Percentiles rank a stretch among this genome's conserved stretches.
phyloP scores from a whole-genome alignment of 35 echinoderm and acorn worm genomes.

The Apostichopus japonicus region DNA sequence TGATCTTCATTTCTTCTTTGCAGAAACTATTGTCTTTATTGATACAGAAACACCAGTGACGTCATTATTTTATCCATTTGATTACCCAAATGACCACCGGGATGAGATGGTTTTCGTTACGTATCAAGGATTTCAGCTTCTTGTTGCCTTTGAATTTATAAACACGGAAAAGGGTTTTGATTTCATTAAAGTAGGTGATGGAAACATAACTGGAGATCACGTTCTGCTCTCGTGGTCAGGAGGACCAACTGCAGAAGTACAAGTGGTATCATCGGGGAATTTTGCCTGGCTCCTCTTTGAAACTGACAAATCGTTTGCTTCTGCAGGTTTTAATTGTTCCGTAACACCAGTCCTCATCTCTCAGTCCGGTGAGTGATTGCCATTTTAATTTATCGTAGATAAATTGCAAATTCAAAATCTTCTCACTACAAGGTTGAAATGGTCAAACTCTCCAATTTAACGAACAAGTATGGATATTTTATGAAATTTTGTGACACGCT shows the following conservation, averaged over 20 bases:
- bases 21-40: background rate
- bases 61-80: background rate
- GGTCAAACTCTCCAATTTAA: too few species aligned
- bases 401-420: too few species aligned
- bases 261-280: conserved; percentile 11
- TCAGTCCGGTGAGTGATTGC: background rate
- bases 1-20: background rate
- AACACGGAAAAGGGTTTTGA: background rate
- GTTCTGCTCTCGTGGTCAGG: conserved; percentile 5
- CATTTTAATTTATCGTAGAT: background rate
- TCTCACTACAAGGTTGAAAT: too few species aligned
- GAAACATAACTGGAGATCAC: background rate
- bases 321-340: background rate
- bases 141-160: background rate
- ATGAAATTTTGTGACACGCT: too few species aligned
- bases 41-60: background rate
- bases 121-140: background rate
- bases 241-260: background rate
- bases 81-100: background rate
- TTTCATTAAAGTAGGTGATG: background rate
- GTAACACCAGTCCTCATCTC: background rate
- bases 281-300: background rate
- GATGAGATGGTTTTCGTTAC: background rate
- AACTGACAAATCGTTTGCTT: background rate
- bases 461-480: too few species aligned